Evolutionary conservation across 35 echinoderm and acorn worm genomes (phyloP).

Genomic region (Nesometra sesokonis): DNA sequence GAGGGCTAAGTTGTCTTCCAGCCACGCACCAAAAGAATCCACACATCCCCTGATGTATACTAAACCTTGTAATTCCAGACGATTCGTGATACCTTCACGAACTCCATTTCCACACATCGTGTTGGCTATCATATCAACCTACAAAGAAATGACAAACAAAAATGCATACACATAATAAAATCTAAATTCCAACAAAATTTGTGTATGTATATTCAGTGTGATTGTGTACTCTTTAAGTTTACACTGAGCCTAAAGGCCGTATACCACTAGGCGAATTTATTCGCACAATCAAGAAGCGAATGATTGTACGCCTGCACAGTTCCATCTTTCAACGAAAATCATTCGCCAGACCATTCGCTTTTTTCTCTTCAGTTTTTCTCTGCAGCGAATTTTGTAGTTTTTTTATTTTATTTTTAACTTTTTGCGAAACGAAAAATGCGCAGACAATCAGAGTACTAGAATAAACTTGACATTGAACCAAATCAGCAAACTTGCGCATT

Average conservation of each 20-base stretch:
- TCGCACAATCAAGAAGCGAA: no score
- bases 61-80: slow-evolving; percentile 18
- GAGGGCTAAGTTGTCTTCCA: slow-evolving; percentile 42
- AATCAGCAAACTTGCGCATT: no score
- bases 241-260: not conserved
- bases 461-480: no score
- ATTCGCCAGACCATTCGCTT: no score
- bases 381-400: no score
- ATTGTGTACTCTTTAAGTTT: not conserved
- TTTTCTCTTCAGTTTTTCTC: no score
- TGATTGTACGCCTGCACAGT: no score
- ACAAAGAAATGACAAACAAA: slow-evolving; percentile 1
- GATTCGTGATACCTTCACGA: slow-evolving; percentile 24
- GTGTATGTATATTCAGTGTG: not conserved
- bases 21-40: slow-evolving; percentile 54
- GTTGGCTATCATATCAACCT: slow-evolving; percentile 58
- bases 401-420: no score
- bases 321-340: no score
- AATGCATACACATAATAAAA: not conserved
- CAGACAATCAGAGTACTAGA: no score
- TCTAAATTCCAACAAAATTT: not conserved
- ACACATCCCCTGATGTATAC: slow-evolving; percentile 74
- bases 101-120: slow-evolving; percentile 67
- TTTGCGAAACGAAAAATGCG: no score
- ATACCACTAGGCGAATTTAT: no score